Evolutionary conservation across 1,140 invertebrate species (phyloP).

Genomic region (Drosophila yakuba): DNA sequence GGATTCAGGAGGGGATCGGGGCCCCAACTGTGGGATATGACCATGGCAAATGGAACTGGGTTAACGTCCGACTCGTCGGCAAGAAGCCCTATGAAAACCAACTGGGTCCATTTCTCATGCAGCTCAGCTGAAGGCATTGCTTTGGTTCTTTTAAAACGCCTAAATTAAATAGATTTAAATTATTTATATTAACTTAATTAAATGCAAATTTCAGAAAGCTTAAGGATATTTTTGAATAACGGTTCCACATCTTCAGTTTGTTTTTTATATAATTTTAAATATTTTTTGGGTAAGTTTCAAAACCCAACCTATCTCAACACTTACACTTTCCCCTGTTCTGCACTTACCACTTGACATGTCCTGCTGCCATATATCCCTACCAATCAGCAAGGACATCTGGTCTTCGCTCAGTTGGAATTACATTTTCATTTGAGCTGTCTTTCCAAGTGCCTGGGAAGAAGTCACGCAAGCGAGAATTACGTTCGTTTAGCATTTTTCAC

Average conservation of each 20-base stretch:
- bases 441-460: conserved; percentile 29
- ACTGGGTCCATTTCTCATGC: conserved; percentile 30
- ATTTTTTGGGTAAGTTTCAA: no score
- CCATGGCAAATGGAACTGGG: conserved; percentile 61
- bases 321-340: background rate
- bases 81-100: conserved; percentile 56
- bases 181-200: no score
- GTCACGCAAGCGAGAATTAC: conserved; percentile 64
- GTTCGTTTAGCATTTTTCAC: conserved; percentile 65
- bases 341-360: conserved; percentile 13
- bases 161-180: background rate
- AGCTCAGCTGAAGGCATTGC: conserved; percentile 8
- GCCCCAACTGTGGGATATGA: conserved; percentile 9
- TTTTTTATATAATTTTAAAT: no score
- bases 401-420: conserved; percentile 16
- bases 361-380: background rate
- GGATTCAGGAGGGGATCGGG: background rate
- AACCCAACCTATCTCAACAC: background rate
- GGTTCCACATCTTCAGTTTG: no score
- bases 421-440: conserved; percentile 17
- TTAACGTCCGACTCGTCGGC: conserved; percentile 56
- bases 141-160: background rate
- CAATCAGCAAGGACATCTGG: conserved; percentile 28
- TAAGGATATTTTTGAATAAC: no score
- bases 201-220: no score